These are phyloP conservation scores for Leptobrachium leishanense DNA, from an alignment of 2,113 vertebrate species.

Conservation along the genomic window DNA sequence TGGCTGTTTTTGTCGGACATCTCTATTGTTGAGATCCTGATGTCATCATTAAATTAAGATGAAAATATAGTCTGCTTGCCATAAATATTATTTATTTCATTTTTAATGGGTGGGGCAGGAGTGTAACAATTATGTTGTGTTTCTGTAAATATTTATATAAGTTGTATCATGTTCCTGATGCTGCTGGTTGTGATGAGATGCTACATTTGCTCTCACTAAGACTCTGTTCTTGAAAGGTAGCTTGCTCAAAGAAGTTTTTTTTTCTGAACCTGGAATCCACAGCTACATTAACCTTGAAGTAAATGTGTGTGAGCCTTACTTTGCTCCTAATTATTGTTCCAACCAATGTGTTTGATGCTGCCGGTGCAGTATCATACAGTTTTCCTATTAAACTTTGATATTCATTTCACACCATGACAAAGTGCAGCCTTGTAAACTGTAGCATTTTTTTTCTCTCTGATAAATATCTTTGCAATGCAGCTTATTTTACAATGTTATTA, in stretches of 20 bases:
- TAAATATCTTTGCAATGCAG: not conserved
- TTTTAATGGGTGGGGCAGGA: no score
- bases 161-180: conserved; percentile 6
- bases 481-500: not conserved
- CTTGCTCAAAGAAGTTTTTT: conserved; percentile 26
- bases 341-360: conserved; percentile 2
- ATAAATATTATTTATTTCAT: no score
- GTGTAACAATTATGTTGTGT: no score
- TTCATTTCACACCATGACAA: not conserved
- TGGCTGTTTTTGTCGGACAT: not conserved
- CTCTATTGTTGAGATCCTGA: no score
- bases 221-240: conserved; percentile 7
- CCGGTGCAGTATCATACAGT: not conserved
- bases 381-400: conserved; percentile 3
- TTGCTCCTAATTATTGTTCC: not conserved
- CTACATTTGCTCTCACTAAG: conserved; percentile 13
- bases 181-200: not conserved
- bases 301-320: conserved; percentile 7
- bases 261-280: not conserved
- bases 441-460: not conserved
- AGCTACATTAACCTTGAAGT: conserved; percentile 8
- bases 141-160: not conserved
- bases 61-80: no score
- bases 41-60: no score
- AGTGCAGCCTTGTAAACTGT: not conserved